Percentiles rank a stretch among this genome's conserved stretches.
These are phyloP conservation scores for Cryptocephalus primarius DNA, from an alignment of 2,888 invertebrate genomes.

Conservation along the genomic window DNA sequence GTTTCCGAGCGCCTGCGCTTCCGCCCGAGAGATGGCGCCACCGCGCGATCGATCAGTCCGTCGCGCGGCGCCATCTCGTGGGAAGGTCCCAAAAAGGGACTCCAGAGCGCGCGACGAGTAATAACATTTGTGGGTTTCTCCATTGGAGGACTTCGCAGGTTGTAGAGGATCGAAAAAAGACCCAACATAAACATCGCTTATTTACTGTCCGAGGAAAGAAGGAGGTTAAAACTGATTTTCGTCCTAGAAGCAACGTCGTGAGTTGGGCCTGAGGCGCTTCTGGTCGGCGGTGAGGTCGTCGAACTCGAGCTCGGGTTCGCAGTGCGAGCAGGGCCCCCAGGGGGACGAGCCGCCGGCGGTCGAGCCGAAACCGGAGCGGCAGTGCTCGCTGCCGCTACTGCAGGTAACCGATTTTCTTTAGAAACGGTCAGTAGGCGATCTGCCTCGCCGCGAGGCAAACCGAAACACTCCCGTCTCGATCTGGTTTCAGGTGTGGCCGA, in stretches of 20 bases:
- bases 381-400: slow-evolving; percentile 45
- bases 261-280: slow-evolving; percentile 36
- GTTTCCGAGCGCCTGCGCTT: no score
- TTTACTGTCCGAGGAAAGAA: no score
- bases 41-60: no score
- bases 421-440: not conserved
- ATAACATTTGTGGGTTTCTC: no score
- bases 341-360: slow-evolving; percentile 23
- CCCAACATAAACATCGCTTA: no score
- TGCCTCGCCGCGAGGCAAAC: not conserved
- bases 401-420: slow-evolving; percentile 26
- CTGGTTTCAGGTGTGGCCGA: slow-evolving; percentile 55
- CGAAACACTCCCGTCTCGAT: not conserved
- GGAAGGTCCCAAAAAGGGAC: no score
- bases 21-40: no score
- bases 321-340: slow-evolving; percentile 27
- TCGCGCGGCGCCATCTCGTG: no score
- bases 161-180: no score
- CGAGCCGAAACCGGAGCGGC: slow-evolving; percentile 34
- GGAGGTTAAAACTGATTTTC: no score
- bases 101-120: no score
- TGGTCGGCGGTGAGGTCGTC: slow-evolving; percentile 38
- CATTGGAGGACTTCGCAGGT: no score
- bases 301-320: slow-evolving; percentile 32
- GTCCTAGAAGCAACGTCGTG: slow-evolving; percentile 40